A percentile compares a stretch with the other conserved stretches of the same genome.
phyloP scores from a whole-genome alignment of 2,888 invertebrate species.

The Theristus sp. region DNA sequence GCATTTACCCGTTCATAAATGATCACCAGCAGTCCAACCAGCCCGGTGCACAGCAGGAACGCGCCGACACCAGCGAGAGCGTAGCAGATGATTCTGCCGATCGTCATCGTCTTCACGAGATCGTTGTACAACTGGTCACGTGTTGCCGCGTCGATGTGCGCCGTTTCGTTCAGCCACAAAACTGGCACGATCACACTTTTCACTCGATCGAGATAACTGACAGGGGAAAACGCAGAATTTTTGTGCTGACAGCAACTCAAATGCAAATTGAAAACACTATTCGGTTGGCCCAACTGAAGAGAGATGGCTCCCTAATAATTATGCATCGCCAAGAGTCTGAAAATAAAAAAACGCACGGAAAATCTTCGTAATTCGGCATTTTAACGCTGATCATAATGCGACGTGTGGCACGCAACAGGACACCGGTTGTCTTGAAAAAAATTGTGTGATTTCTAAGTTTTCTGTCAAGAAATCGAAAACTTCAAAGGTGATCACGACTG shows the following conservation, averaged over 20 bases:
- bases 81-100: conserved; percentile 6
- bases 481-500: too few relatives aligned
- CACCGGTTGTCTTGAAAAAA: background rate
- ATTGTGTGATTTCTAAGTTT: too few relatives aligned
- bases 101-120: background rate
- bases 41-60: conserved; percentile 39
- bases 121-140: conserved; percentile 1
- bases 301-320: too few relatives aligned
- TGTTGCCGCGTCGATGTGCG: background rate
- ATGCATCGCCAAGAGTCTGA: too few relatives aligned
- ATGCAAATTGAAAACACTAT: background rate
- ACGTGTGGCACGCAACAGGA: background rate
- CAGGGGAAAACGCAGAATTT: background rate
- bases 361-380: background rate
- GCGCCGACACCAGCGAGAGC: conserved; percentile 6
- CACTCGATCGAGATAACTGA: background rate
- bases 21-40: background rate
- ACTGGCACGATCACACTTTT: background rate
- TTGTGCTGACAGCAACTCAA: background rate
- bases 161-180: background rate
- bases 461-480: too few relatives aligned
- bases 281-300: too few relatives aligned
- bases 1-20: background rate
- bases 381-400: background rate
- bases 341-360: background rate